Evolutionary conservation across 2,113 vertebrate genomes (phyloP), one percentile per base, ranked within the genome.

Genomic region (Mus spicilegus): DNA sequence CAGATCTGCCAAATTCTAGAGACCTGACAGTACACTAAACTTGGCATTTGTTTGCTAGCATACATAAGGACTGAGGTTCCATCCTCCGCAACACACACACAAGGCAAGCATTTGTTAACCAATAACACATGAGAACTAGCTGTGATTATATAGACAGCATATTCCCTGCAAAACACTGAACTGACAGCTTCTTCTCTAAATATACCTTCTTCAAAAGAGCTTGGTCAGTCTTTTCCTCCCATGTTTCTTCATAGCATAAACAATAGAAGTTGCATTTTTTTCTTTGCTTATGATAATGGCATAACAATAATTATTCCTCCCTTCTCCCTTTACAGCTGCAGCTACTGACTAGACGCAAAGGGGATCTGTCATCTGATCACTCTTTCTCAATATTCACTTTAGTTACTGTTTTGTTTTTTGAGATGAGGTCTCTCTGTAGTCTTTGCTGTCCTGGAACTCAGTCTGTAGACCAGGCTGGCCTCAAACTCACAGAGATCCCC

Each of bases 161-260:
- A 91, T n/a, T 67, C 61, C 26, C 49, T 96, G 95, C 86, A 30
- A 91, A 93, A 93, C 42, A 61, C 75, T 93, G 24, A 88, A 56
- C 2, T 80, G 87, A 14, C 5, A 5, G 87, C 5, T 94, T 81
- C 49, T 91, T 4, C 54, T 91, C n/a, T 63, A 69, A 28, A 72
- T 76, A 94, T 67, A 87, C 17, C 61, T 73, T 49, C 54, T 54
- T n/a, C 46, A 87, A n/a, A 94, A 91, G 42, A 80, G 61, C 88
- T 96, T 58, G 85, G 17, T 94, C 82, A 84, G 91, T 61, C 22
- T 49, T 49, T 24, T 84, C 69, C 90, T 24, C 46, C 93, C 87
- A 67, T 7, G 39, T 13, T 69, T 67, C 67, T 96, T 39, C 30
- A 92, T 90, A 87, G 77, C 63, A 22, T 95, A 39, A 84, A 51